These are phyloP conservation scores for Fulica atra DNA, from an alignment of 2,113 vertebrate genomes.

Conservation along the genomic window DNA sequence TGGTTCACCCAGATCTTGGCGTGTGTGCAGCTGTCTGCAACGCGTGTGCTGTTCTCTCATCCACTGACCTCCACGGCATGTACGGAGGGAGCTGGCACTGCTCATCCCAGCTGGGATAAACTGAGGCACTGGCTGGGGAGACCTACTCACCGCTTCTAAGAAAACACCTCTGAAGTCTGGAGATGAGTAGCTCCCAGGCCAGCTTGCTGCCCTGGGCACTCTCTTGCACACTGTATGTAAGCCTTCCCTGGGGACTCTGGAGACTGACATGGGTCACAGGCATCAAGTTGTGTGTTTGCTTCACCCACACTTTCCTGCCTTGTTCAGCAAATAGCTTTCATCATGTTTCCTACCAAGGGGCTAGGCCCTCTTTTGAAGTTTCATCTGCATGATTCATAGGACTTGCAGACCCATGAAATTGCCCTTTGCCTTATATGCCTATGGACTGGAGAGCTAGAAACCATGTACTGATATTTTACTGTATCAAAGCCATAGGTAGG, in stretches of 20 bases:
- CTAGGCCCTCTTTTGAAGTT: rapidly evolving
- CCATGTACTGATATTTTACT: not conserved
- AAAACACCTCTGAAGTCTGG: not conserved
- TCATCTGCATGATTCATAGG: not conserved
- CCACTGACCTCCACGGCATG: rapidly evolving
- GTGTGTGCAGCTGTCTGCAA: not conserved
- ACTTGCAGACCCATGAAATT: not conserved
- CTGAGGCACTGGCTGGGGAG: not conserved
- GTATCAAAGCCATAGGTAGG: not conserved
- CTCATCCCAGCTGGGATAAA: not conserved
- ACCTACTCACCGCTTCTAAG: not conserved
- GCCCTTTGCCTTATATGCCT: not conserved
- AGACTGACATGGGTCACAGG: not conserved
- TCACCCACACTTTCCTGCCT: not conserved
- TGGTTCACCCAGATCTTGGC: not conserved
- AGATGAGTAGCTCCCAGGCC: not conserved
- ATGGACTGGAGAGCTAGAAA: not conserved
- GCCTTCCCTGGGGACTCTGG: not conserved
- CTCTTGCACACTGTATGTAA: rapidly evolving
- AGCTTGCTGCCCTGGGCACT: rapidly evolving
- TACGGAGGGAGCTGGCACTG: not conserved
- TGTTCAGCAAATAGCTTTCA: not conserved
- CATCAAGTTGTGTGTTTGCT: not conserved
- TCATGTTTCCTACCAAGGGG: not conserved
- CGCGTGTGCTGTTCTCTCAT: rapidly evolving